Percentiles rank a stretch among this genome's conserved stretches.
These are phyloP conservation scores for Pandion haliaetus DNA, from an alignment of 2,113 vertebrate species.

Conservation along the genomic window DNA sequence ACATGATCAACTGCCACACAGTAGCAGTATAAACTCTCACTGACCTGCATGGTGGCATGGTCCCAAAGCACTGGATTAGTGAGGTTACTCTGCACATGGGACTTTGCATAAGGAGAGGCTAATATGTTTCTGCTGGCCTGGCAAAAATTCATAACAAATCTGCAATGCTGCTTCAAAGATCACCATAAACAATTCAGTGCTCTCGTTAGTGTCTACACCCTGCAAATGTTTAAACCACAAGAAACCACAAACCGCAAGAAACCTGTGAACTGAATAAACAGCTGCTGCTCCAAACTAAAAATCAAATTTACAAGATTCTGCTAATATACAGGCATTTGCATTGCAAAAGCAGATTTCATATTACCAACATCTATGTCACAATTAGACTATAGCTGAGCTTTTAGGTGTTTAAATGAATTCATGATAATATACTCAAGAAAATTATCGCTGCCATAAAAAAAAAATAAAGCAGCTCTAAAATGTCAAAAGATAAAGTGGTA, in stretches of 20 bases:
- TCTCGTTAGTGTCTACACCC: slow-evolving; percentile 60
- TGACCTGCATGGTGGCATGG: background rate
- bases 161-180: slow-evolving; percentile 38
- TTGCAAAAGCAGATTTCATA: slow-evolving; percentile 44
- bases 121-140: slow-evolving; percentile 24
- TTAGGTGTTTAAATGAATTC: slow-evolving; percentile 43
- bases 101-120: slow-evolving; percentile 9
- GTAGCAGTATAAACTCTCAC: background rate
- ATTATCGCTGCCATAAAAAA: background rate
- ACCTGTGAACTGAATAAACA: slow-evolving; percentile 68
- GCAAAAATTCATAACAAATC: slow-evolving; percentile 38
- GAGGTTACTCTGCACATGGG: background rate
- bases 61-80: background rate
- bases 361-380: background rate
- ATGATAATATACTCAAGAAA: slow-evolving; percentile 13
- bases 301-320: slow-evolving; percentile 39
- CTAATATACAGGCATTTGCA: slow-evolving; percentile 47
- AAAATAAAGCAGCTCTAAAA: background rate
- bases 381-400: slow-evolving; percentile 28
- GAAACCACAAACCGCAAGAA: slow-evolving; percentile 68
- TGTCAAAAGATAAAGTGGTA: slow-evolving; percentile 43
- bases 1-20: rapidly evolving
- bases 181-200: slow-evolving; percentile 57
- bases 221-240: slow-evolving; percentile 64
- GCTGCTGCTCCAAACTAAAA: slow-evolving; percentile 38